Conservation (phyloP, 2,888 invertebrate genomes). For the Siphonodentalium dalli region DNA sequence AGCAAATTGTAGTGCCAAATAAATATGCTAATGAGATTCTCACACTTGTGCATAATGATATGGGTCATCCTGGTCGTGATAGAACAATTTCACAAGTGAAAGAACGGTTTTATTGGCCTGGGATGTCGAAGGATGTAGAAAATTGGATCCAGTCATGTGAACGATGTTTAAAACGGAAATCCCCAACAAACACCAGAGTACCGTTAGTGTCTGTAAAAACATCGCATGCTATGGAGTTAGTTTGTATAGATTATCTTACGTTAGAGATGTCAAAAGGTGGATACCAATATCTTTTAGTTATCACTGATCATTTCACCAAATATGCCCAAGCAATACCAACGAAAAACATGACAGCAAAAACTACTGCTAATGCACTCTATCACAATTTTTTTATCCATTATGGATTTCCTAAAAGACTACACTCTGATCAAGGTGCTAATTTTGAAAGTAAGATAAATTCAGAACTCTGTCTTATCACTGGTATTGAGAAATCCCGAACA, state of each 20-base stretch:
- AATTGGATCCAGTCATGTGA: neutral
- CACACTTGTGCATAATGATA: neutral
- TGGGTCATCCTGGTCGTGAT: conserved; percentile 4
- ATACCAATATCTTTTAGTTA: neutral
- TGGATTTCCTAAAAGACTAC: conserved; percentile 7
- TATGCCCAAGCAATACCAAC: conserved; percentile 6
- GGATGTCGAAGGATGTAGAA: neutral
- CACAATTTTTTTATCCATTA: conserved; percentile 9
- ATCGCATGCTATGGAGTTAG: conserved; percentile 1
- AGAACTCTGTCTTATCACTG: neutral
- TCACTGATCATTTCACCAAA: neutral
- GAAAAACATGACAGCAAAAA: conserved; percentile 9
- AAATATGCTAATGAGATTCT: conserved; percentile 1
- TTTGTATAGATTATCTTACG: conserved; percentile 4
- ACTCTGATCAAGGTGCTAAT: conserved; percentile 17
- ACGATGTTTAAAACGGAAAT: conserved; percentile 2
- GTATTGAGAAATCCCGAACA: conserved; percentile 10
- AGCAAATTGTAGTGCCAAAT: conserved; percentile 15
- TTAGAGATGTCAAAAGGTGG: conserved; percentile 1
- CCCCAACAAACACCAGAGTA: neutral
- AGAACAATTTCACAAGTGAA: neutral
- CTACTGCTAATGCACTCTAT: conserved; percentile 7
- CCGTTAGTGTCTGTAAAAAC: neutral
- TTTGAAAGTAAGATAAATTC: conserved; percentile 11
- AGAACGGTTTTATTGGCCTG: conserved; percentile 1